A percentile compares a stretch with the other conserved stretches of the same genome.
phyloP scores from a whole-genome alignment of 2,797 vertebrate genomes.

The Sebastes melanostomus region DNA sequence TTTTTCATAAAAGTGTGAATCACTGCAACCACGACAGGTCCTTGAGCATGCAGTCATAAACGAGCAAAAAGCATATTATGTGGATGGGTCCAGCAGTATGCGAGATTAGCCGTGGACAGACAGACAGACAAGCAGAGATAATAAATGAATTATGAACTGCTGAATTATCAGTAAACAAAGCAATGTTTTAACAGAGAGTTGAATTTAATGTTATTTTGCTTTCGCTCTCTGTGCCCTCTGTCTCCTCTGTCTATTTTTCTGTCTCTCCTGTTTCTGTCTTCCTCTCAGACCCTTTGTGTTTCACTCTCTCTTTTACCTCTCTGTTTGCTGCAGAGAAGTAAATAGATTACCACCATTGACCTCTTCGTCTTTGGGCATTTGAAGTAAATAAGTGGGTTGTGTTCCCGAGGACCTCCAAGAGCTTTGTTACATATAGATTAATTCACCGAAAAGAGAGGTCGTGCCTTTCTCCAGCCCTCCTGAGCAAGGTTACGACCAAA shows the following conservation, averaged over 20 bases:
- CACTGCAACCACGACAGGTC: no score
- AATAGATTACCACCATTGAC: not conserved
- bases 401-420: not conserved
- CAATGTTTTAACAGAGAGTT: no score
- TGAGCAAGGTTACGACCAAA: not conserved
- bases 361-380: not conserved
- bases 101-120: rapidly evolving
- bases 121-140: no score
- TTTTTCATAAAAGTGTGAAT: no score
- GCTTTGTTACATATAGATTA: not conserved
- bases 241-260: not conserved
- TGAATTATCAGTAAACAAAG: no score
- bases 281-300: not conserved
- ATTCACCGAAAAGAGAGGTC: not conserved
- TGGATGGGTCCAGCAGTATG: no score
- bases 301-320: not conserved
- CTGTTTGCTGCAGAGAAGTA: not conserved
- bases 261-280: not conserved
- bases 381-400: not conserved
- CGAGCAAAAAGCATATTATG: no score
- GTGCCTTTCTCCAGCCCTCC: not conserved
- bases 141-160: no score
- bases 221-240: no score
- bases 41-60: no score
- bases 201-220: no score